These are phyloP conservation scores for Sebastes paucispinis DNA, from an alignment of 2,797 vertebrate genomes.

Conservation along the genomic window DNA sequence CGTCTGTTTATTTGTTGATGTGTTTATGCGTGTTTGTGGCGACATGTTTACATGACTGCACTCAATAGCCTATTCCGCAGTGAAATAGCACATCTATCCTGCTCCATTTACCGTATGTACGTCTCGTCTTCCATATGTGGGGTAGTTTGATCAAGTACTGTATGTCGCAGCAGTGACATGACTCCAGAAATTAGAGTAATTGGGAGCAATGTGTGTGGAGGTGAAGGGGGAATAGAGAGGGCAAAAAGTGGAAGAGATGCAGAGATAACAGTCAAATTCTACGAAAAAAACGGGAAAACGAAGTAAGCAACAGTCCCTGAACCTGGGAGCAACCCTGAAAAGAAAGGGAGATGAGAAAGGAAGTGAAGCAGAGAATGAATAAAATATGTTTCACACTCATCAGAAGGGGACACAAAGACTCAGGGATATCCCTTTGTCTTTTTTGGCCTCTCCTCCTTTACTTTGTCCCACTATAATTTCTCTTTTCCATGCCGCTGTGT, in stretches of 20 bases:
- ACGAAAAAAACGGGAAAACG: no score
- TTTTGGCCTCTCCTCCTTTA: not conserved
- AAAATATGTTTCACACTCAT: constrained; percentile 37
- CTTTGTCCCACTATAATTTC: not conserved
- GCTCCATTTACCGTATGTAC: constrained; percentile 10
- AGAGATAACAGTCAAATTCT: not conserved
- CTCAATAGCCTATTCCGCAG: not conserved
- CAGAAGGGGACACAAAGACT: constrained; percentile 30
- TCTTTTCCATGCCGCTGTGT: not conserved
- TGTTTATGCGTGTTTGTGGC: constrained; percentile 1
- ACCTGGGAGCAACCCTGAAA: not conserved
- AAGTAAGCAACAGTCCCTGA: not conserved
- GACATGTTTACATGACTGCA: constrained; percentile 2
- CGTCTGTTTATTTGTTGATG: constrained; percentile 23
- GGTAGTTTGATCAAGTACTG: constrained; percentile 1
- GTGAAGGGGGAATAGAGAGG: not conserved
- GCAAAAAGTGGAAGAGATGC: not conserved
- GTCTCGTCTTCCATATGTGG: not conserved
- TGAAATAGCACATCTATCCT: not conserved
- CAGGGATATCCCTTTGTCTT: constrained; percentile 22
- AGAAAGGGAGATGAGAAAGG: constrained; percentile 14
- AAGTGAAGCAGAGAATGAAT: constrained; percentile 38
- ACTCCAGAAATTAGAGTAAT: constrained; percentile 42
- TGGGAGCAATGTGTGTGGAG: constrained; percentile 6
- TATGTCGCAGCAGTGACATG: constrained; percentile 18